These are phyloP conservation scores for Plagodis dolabraria DNA, from an alignment of 2,888 invertebrate species.

Conservation along the genomic window DNA sequence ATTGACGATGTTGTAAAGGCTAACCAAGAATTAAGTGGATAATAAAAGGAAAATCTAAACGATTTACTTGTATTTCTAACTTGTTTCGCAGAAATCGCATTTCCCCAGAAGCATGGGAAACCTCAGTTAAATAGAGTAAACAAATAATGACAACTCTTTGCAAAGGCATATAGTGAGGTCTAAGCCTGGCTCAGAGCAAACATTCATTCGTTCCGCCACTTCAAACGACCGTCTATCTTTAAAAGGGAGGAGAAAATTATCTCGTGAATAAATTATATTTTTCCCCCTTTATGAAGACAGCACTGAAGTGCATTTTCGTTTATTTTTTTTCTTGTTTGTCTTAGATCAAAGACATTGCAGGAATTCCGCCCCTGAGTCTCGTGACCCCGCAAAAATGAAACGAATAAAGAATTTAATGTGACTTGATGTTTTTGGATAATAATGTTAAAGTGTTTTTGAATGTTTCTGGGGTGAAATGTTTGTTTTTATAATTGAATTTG, in stretches of 20 bases:
- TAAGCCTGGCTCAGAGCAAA: constrained; percentile 63
- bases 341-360: constrained; percentile 79
- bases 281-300: constrained; percentile 82
- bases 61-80: constrained; percentile 6
- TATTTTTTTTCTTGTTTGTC: constrained; percentile 73
- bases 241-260: constrained; percentile 82
- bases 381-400: constrained; percentile 79
- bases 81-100: constrained; percentile 32
- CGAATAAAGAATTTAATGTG: constrained; percentile 81
- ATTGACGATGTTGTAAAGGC: too few relatives aligned
- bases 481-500: constrained; percentile 73
- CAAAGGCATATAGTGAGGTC: constrained; percentile 44
- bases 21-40: too few relatives aligned
- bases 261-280: constrained; percentile 84
- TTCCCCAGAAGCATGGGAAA: constrained; percentile 34
- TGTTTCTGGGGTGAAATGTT: constrained; percentile 68
- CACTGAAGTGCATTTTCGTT: constrained; percentile 80
- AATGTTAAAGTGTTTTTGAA: constrained; percentile 74
- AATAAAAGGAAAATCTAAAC: too few relatives aligned
- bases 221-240: constrained; percentile 68
- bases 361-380: constrained; percentile 65
- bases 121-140: constrained; percentile 45
- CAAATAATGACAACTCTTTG: constrained; percentile 34
- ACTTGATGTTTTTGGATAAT: constrained; percentile 79
- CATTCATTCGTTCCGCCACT: constrained; percentile 73